A percentile compares a stretch with the other conserved stretches of the same genome.
phyloP scores from a whole-genome alignment of 2,797 vertebrate genomes.

The Phoeniculus purpureus region DNA sequence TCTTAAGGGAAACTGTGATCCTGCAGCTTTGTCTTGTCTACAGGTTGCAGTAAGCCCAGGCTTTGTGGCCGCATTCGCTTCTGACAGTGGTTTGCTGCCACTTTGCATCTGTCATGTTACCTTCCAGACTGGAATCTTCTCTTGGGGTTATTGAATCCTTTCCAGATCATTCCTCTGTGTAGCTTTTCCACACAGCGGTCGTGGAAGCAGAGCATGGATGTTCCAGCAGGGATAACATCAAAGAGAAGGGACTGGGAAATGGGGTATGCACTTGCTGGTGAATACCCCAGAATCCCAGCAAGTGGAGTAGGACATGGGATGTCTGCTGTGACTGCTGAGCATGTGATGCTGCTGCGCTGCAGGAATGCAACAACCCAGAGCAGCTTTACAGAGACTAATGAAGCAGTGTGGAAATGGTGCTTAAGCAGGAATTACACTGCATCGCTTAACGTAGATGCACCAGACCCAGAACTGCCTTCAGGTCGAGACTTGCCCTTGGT shows the following conservation, averaged over 20 bases:
- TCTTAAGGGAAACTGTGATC: neutral
- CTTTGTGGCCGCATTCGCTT: neutral
- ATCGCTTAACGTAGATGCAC: conserved; percentile 38
- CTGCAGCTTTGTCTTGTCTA: neutral
- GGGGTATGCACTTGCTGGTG: neutral
- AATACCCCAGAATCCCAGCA: rapidly evolving
- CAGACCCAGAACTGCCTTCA: conserved; percentile 42
- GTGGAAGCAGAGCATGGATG: rapidly evolving
- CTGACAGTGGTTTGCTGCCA: neutral
- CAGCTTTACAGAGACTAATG: neutral
- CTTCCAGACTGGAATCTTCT: neutral
- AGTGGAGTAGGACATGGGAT: neutral
- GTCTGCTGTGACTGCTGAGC: neutral
- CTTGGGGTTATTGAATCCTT: neutral
- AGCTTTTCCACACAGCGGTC: neutral
- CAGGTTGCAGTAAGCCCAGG: neutral
- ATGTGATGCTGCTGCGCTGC: neutral
- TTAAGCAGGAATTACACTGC: conserved; percentile 48
- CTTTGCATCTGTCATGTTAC: rapidly evolving
- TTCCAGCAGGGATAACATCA: neutral
- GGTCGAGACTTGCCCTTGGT: conserved; percentile 57
- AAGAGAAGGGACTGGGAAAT: neutral
- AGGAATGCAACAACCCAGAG: neutral
- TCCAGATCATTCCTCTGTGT: neutral
- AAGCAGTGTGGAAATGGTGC: conserved; percentile 25